Evolutionary conservation across 2,113 vertebrate species (phyloP).

Genomic region (Odobenus rosmarus): DNA sequence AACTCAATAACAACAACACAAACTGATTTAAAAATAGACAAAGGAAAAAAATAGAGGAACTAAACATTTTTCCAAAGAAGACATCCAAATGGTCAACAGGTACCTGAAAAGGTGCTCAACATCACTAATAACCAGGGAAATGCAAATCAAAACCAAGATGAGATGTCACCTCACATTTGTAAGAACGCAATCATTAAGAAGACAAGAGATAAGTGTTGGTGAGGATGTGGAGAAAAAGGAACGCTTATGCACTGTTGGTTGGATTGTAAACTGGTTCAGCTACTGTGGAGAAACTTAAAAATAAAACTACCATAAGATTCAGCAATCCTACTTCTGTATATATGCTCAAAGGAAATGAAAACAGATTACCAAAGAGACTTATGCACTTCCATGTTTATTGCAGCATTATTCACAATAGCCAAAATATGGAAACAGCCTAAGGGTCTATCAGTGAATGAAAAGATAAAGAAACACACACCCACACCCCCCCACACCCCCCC

Average conservation of each 20-base stretch:
- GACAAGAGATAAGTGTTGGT: not conserved
- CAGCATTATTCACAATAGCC: not conserved
- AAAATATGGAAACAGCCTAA: not conserved
- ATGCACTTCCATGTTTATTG: not conserved
- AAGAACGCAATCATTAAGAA: not conserved
- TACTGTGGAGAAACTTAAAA: not conserved
- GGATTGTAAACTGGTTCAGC: not conserved
- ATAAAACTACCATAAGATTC: not conserved
- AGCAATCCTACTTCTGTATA: not conserved
- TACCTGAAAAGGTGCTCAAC: not conserved
- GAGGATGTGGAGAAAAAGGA: not conserved
- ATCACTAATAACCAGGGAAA: not conserved
- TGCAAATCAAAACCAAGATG: not conserved
- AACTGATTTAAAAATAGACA: not conserved
- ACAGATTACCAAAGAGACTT: not conserved
- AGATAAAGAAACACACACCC: not conserved
- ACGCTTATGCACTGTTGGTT: not conserved
- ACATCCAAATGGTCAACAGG: not conserved
- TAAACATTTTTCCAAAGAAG: not conserved
- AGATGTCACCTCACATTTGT: not conserved
- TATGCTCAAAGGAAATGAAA: not conserved
- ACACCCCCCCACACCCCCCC: not conserved
- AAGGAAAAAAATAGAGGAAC: not conserved
- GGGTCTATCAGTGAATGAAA: not conserved
- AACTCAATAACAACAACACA: not conserved